Evolutionary conservation across 2,888 invertebrate genomes (phyloP).

Genomic region (Luffia ferchaultella): DNA sequence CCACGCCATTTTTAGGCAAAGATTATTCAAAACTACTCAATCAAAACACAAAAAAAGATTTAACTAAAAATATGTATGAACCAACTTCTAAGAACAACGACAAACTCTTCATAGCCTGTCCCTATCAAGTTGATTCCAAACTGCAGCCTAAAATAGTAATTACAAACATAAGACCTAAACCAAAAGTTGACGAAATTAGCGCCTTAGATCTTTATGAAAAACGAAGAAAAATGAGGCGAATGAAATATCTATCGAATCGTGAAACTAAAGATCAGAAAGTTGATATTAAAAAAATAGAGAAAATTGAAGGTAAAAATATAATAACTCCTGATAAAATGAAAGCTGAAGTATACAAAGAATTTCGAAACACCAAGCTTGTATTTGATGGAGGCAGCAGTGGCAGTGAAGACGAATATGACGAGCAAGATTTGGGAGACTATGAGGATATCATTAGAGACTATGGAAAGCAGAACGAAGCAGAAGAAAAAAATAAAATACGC

Average conservation of each 20-base stretch:
- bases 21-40: conserved; percentile 28
- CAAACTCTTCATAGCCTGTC: conserved; percentile 42
- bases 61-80: conserved; percentile 27
- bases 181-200: conserved; percentile 41
- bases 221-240: conserved; percentile 46
- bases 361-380: conserved; percentile 27
- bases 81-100: conserved; percentile 30
- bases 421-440: conserved; percentile 54
- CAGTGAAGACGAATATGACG: conserved; percentile 57
- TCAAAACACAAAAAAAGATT: conserved; percentile 25
- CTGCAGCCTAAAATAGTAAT: conserved; percentile 46
- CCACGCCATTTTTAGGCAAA: conserved; percentile 22
- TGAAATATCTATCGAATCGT: conserved; percentile 40
- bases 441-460: conserved; percentile 59
- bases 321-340: conserved; percentile 48
- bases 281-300: conserved; percentile 19
- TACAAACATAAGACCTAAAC: conserved; percentile 33
- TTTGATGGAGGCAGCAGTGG: conserved; percentile 36
- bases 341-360: conserved; percentile 46
- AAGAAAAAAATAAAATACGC: conserved; percentile 55
- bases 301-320: conserved; percentile 23
- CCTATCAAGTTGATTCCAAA: conserved; percentile 34
- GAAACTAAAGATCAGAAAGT: conserved; percentile 25
- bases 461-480: conserved; percentile 17
- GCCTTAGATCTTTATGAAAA: conserved; percentile 64